Base-by-base conservation (phyloP, 2,797 vertebrate genomes). In the Poecilia picta region DNA sequence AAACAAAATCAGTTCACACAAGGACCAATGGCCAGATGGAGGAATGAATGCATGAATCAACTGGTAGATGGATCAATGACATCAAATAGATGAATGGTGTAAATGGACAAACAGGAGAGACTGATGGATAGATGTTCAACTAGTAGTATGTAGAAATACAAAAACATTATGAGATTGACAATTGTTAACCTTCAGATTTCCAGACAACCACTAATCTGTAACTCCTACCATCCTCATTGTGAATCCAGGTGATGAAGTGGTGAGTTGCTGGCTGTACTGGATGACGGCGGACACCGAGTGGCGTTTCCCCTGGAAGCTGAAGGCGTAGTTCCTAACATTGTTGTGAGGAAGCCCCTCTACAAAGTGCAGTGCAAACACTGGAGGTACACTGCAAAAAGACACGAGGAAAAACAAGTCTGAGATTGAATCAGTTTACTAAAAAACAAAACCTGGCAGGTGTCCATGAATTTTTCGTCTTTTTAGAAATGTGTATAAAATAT, bases 211-310 rank as follows among this genome's bases (percentile, higher is more conserved):
- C 39, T 68, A 51, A 16, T 39, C 31, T 28, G 10, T 15, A 59
- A 70, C 8, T 95, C 96, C 89, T 89, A 99, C 98, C 98, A 64
- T 97, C 94, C 74, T 90, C 28, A 79, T 93, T 92, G 83, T 87
- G 87, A 73, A 93, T 89, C 98, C 98, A 99, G 15, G 97, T 96
- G 89, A 97, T 94, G 89, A 98, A 99, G 89, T 99, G 97, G 87
- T 92, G 31, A 92, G 88, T 2, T 90, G 83, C 3, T 91, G 84
- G n/a, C 91, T 86, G 90, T 97, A 98, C 84, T 98, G 97, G 88
- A 99, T 93, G 80, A 98, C 31, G 0, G 94, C 91, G 39, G 95
- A 95, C 89, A 98, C 76, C 0, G 93, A 90, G 81, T 98, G 97
- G 59, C 74, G 85, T 72, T 74, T 91, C 16, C 91, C 95, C 73